phyloP scores from a whole-genome alignment of 1,140 invertebrate genomes.

The Heliothis subflexa region DNA sequence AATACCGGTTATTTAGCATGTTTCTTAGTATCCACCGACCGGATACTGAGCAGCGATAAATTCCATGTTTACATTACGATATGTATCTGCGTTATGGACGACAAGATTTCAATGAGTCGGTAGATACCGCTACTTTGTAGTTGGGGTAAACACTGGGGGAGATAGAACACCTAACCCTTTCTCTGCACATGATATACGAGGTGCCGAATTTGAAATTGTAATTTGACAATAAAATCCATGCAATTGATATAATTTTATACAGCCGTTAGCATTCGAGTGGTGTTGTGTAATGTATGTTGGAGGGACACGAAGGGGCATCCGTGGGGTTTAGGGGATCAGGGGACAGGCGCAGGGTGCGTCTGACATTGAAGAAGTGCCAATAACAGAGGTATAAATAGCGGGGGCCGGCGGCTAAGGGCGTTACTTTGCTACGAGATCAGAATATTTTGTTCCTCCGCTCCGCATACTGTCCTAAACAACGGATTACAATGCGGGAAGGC shows the following conservation, averaged over 20 bases:
- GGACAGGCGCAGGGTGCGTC: constrained; percentile 84
- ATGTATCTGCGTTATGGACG: constrained; percentile 46
- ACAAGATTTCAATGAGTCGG: constrained; percentile 45
- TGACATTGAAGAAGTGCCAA: constrained; percentile 87
- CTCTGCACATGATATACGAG: constrained; percentile 55
- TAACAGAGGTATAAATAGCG: constrained; percentile 87
- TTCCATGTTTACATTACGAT: constrained; percentile 55
- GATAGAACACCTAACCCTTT: constrained; percentile 49
- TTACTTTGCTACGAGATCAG: constrained; percentile 84
- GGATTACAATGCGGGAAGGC: constrained; percentile 83
- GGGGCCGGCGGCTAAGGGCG: constrained; percentile 78
- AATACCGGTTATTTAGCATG: constrained; percentile 60
- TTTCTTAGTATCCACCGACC: constrained; percentile 67
- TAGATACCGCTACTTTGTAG: constrained; percentile 27
- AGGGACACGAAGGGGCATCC: constrained; percentile 66
- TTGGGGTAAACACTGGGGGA: constrained; percentile 1
- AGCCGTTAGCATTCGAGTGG: constrained; percentile 72
- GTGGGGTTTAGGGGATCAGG: constrained; percentile 71
- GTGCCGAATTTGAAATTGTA: constrained; percentile 80
- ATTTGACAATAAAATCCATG: constrained; percentile 77
- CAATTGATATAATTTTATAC: constrained; percentile 84
- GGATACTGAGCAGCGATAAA: constrained; percentile 63
- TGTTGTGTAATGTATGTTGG: constrained; percentile 76
- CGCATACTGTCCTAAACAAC: constrained; percentile 77
- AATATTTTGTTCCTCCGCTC: constrained; percentile 80